A percentile compares a stretch with the other conserved stretches of the same genome.
phyloP scores from a whole-genome alignment of 2,113 vertebrate species.

The Acanthochromis polyacanthus region DNA sequence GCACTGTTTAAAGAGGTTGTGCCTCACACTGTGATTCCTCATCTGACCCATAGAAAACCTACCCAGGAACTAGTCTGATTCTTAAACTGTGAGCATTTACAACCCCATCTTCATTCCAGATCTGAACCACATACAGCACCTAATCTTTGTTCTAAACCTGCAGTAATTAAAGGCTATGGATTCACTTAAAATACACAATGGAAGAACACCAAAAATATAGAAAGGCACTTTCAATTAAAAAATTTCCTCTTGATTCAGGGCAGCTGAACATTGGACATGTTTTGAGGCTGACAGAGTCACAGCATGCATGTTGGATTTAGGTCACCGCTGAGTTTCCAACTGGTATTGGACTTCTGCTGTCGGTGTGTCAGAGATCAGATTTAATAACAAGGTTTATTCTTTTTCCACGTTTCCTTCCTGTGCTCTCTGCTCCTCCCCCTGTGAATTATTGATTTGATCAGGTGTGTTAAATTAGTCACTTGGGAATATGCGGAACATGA shows the following conservation, averaged over 20 bases:
- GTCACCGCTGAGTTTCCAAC: neutral
- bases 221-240: too few relatives aligned
- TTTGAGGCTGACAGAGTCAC: neutral
- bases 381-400: constrained; percentile 18
- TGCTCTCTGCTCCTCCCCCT: neutral
- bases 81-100: too few relatives aligned
- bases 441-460: constrained; percentile 82
- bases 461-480: constrained; percentile 78
- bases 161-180: too few relatives aligned
- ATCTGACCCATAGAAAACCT: too few relatives aligned
- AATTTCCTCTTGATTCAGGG: neutral
- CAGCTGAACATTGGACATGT: constrained; percentile 1
- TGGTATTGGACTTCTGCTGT: neutral
- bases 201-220: too few relatives aligned
- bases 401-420: constrained; percentile 35
- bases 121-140: too few relatives aligned
- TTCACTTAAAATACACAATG: too few relatives aligned
- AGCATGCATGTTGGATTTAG: neutral
- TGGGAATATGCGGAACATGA: constrained; percentile 78
- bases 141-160: too few relatives aligned
- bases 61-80: too few relatives aligned
- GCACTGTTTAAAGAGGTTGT: too few relatives aligned
- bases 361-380: constrained; percentile 5
- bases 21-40: too few relatives aligned
- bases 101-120: too few relatives aligned